Percentiles rank a stretch among this genome's conserved stretches.
Conservation (phyloP, 2,113 vertebrate genomes). For the Mesocricetus auratus region DNA sequence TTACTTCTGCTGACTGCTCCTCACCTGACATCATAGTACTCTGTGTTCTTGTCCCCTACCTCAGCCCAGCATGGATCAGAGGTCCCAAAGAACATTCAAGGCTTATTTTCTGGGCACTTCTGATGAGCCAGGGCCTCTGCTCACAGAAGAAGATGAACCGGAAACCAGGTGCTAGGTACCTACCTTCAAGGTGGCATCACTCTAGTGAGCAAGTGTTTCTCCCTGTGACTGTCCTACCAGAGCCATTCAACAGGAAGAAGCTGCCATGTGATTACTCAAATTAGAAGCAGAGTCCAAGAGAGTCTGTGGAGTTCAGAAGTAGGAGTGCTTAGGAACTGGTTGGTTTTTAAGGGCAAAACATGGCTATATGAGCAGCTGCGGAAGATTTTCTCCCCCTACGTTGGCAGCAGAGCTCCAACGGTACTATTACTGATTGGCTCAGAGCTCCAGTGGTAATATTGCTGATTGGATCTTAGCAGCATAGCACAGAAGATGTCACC, state of each 20-base stretch:
- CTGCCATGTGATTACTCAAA: neutral
- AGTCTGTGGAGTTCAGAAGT: neutral
- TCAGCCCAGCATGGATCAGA: neutral
- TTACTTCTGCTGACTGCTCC: neutral
- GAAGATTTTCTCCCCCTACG: fast-evolving
- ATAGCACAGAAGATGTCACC: neutral
- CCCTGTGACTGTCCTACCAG: neutral
- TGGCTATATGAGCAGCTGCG: fast-evolving
- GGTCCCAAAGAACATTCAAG: neutral
- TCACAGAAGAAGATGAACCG: neutral
- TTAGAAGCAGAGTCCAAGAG: neutral
- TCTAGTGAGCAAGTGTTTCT: neutral
- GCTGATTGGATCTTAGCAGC: neutral
- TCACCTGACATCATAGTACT: neutral
- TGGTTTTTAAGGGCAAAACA: neutral
- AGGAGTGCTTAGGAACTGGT: neutral
- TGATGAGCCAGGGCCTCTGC: neutral
- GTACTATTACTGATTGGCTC: neutral
- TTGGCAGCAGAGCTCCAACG: neutral
- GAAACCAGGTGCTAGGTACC: neutral
- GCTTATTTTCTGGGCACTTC: neutral
- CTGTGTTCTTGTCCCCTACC: neutral
- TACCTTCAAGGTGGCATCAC: neutral
- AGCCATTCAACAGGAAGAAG: neutral
- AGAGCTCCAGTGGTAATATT: too few relatives aligned